Base-by-base conservation (phyloP, 2,113 vertebrate species). In the Oceanodroma tethys region DNA sequence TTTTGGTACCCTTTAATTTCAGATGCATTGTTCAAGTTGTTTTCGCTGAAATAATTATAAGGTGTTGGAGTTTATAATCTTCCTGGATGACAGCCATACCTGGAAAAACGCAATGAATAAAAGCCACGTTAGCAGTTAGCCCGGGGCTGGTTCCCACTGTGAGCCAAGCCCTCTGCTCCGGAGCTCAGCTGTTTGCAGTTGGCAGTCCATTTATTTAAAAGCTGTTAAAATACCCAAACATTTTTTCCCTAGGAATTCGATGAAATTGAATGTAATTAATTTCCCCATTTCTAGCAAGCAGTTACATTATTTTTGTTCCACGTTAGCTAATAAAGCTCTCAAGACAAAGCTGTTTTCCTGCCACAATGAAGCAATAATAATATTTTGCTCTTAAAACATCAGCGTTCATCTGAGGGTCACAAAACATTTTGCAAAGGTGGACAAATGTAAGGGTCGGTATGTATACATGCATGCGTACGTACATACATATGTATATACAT, bases 41-140 rank as follows among this genome's bases (percentile, higher is more conserved):
- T 88, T 96, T 95, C 63, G 58, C 88, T 81, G 59, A 59, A 90
- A 70, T 95, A 97, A 97, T 96, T 87, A 91, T 43, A 79, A 95
- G 86, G 91, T 93, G 89, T 74, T 96, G 83, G 76, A 88, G 86
- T 96, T 95, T 63, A 89, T 91, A 89, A 71, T 91, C 56, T 67
- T 71, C 55, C 86, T 75, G 93, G 92, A 85, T 73, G 90, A 82
- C 84, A 96, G 79, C 81, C 27, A 3, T 96, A 95, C 90, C 90
- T 93, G 87, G 81, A 73, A 88, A 72, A 95, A 68, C 48, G 34
- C 66, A 79, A n/a, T 9, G 71, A 91, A 86, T 70, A 96, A 76
- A 82, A 91, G 58, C 60, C 84, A 85, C 1, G 1, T 93, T 87
- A 94, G 78, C 93, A 96, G 81, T 82, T 82, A 93, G 84, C 78